A percentile compares a stretch with the other conserved stretches of the same genome.
Evolutionary conservation across 2,888 invertebrate genomes (phyloP).

Genomic region (Omphaloscelis lunosa): DNA sequence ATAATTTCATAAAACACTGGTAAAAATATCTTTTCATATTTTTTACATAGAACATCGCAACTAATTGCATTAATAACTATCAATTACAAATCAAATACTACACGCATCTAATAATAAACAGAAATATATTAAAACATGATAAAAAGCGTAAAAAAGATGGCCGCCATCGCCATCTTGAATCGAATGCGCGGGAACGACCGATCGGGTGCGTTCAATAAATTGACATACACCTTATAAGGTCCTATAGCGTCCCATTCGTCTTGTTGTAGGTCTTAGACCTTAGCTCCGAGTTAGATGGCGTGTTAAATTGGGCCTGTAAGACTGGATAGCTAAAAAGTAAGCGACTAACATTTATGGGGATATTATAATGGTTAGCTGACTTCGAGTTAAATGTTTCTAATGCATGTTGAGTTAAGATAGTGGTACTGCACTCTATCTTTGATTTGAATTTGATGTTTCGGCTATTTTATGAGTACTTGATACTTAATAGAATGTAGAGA

Average conservation of each 20-base stretch:
- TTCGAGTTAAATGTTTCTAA: slow-evolving; percentile 48
- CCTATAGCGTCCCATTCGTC: slow-evolving; percentile 79
- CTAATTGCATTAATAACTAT: slow-evolving; percentile 31
- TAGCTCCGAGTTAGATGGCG: slow-evolving; percentile 77
- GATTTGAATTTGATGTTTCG: neutral
- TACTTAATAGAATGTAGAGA: neutral
- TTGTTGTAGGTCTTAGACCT: slow-evolving; percentile 79
- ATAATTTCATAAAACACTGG: neutral
- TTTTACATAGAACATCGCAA: slow-evolving; percentile 1
- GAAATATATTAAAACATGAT: slow-evolving; percentile 78
- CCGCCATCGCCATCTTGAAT: slow-evolving; percentile 78
- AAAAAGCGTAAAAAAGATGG: slow-evolving; percentile 77
- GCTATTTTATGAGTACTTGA: neutral
- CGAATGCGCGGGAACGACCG: slow-evolving; percentile 81
- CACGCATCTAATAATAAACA: slow-evolving; percentile 74
- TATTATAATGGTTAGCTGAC: slow-evolving; percentile 43
- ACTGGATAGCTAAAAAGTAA: slow-evolving; percentile 73
- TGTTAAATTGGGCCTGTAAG: slow-evolving; percentile 78
- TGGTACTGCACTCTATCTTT: too few species aligned
- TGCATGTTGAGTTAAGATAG: slow-evolving; percentile 23
- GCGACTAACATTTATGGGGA: slow-evolving; percentile 53
- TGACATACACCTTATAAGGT: slow-evolving; percentile 87
- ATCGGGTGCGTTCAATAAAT: slow-evolving; percentile 85
- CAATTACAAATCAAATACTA: slow-evolving; percentile 52
- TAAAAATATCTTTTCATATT: neutral